phyloP scores from a whole-genome alignment of 2,113 vertebrate genomes.

The Chamaea fasciata region DNA sequence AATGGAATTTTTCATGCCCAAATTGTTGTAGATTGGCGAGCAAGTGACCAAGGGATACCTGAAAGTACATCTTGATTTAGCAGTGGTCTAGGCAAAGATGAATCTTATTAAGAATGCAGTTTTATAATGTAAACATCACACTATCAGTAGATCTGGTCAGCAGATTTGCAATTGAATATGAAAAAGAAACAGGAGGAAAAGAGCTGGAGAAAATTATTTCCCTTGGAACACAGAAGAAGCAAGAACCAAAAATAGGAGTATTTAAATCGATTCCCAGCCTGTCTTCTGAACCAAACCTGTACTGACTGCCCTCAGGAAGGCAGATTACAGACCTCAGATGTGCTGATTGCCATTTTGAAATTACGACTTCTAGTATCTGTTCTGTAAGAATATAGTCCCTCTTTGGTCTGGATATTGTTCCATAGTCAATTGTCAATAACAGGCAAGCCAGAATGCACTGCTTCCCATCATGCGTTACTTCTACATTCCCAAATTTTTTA shows the following conservation, averaged over 20 bases:
- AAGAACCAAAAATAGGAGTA: background rate
- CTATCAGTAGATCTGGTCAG: background rate
- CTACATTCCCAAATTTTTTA: background rate
- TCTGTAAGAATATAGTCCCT: background rate
- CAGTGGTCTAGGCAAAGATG: background rate
- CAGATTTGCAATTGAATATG: background rate
- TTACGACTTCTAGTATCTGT: background rate
- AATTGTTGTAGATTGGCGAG: background rate
- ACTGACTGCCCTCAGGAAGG: background rate
- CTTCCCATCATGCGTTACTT: background rate
- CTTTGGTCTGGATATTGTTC: background rate
- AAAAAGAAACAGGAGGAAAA: background rate
- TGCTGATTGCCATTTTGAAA: background rate
- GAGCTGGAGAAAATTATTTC: background rate
- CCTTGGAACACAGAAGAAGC: background rate
- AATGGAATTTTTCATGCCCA: background rate
- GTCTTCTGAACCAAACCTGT: background rate
- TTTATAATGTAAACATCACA: background rate
- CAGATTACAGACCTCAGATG: background rate
- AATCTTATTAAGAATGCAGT: background rate
- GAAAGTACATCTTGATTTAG: background rate
- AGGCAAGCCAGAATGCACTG: background rate
- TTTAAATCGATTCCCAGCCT: background rate
- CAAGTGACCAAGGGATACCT: background rate
- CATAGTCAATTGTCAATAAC: background rate